Conservation (phyloP, 2,797 vertebrate genomes). For the Ptychobarbus kaznakovi region DNA sequence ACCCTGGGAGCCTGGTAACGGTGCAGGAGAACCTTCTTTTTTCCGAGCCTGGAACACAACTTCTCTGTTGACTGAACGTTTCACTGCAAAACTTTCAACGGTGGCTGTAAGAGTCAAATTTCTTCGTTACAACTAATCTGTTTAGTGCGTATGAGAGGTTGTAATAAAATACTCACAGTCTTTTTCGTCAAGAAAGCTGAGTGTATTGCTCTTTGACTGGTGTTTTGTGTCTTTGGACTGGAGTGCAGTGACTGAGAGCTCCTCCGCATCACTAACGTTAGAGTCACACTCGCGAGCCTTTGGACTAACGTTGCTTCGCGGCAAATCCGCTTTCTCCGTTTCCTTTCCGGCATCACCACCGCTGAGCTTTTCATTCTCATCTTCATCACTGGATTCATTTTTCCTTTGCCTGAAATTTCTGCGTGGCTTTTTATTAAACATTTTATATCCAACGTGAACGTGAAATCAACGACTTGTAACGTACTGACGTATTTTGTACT, state of each 20-base stretch:
- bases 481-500: constrained; percentile 2
- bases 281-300: constrained; percentile 59
- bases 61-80: constrained; percentile 78
- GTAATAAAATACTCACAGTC: constrained; percentile 68
- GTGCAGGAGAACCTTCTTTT: constrained; percentile 67
- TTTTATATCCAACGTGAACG: constrained; percentile 47
- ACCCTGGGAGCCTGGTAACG: constrained; percentile 63
- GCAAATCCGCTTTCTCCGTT: constrained; percentile 17
- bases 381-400: constrained; percentile 78
- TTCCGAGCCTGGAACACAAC: constrained; percentile 83
- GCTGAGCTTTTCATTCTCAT: constrained; percentile 50
- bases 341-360: constrained; percentile 21
- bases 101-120: constrained; percentile 54
- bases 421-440: constrained; percentile 80
- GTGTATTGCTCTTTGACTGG: constrained; percentile 40
- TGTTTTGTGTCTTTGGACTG: constrained; percentile 40
- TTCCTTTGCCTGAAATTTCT: constrained; percentile 80
- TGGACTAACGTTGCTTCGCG: constrained; percentile 64
- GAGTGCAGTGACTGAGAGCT: not conserved
- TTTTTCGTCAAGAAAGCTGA: constrained; percentile 78
- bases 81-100: constrained; percentile 79
- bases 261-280: constrained; percentile 44
- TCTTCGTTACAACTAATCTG: not conserved
- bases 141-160: not conserved
- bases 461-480: not conserved